Evolutionary conservation across 2,888 invertebrate genomes (phyloP), one percentile per base, ranked within the genome.

Genomic region (Macrosoma leucophasiata): DNA sequence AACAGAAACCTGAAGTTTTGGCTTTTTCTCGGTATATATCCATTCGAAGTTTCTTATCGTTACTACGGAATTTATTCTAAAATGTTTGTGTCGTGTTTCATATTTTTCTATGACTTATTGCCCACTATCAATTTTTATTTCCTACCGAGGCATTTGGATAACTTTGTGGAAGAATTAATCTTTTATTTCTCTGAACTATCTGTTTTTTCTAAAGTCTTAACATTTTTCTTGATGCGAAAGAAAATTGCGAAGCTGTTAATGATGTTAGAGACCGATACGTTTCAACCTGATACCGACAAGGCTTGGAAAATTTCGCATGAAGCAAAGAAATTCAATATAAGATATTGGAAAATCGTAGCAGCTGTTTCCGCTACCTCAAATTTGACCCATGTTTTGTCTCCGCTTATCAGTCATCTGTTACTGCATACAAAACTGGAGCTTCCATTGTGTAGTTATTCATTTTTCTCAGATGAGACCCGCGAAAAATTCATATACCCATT

Each of bases 101-200:
- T 63, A n/a, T 25, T 64, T 7, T 6, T 56, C 2, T 68, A 62
- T 34, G 39, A 45, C 29, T 13, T 45, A 7, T 13, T 75, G 3
- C 39, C 39, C 4, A 47, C 63, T 1, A 23, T 66, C 4, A 74
- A 70, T 46, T 65, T 73, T 26, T 64, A 41, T 44, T 74, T 54
- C 29, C 23, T 74, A 15, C 61, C 65, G 0, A 52, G 39, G 33
- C 38, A 61, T 17, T 31, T 76, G 17, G 70, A 73, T 11, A 26
- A 50, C 13, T 53, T 69, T 33, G 57, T 71, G 8, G 67, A 64
- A 29, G 64, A 71, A 46, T 37, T 68, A 52, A 41, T 73, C 36
- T 66, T 75, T 45, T 73, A 64, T 50, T 68, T 71, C 13, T 67
- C 61, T 1, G 55, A 58, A 33, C 3, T 70, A 2, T 38, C 60